A percentile compares a stretch with the other conserved stretches of the same genome.
These are phyloP conservation scores for Pimpla rufipes DNA, from an alignment of 2,888 invertebrate species.

Conservation along the genomic window DNA sequence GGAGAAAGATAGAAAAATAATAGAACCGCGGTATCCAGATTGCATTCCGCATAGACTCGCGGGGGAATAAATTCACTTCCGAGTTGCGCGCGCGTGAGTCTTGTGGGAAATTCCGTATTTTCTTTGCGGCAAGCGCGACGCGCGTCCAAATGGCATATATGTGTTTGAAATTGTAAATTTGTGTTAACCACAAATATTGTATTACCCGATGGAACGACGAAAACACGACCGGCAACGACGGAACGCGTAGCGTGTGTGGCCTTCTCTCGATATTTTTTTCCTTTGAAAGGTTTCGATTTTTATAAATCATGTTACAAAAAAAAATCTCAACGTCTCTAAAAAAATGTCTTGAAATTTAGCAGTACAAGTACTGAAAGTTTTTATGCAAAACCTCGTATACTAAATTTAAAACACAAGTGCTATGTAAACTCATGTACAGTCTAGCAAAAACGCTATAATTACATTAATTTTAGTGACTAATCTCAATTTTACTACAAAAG, in stretches of 20 bases:
- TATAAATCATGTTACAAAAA: not conserved
- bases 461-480: too few species aligned
- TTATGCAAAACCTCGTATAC: too few species aligned
- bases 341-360: too few species aligned
- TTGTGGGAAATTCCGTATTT: slow-evolving; percentile 21
- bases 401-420: too few species aligned
- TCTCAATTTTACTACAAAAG: too few species aligned
- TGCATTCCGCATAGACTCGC: slow-evolving; percentile 17
- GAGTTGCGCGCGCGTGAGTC: not conserved
- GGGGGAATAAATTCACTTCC: slow-evolving; percentile 26
- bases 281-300: too few species aligned
- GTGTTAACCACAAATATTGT: not conserved
- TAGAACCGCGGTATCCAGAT: slow-evolving; percentile 23
- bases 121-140: not conserved
- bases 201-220: not conserved
- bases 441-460: too few species aligned
- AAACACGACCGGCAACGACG: not conserved
- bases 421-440: too few species aligned
- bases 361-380: too few species aligned
- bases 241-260: too few species aligned
- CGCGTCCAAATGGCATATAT: not conserved
- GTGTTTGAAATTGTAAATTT: not conserved
- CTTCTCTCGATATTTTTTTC: too few species aligned
- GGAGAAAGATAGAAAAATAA: slow-evolving; percentile 18
- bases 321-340: too few species aligned